Evolutionary conservation across 2,888 invertebrate genomes (phyloP), one percentile per base, ranked within the genome.

Genomic region (Sinhomidia bicolor): DNA sequence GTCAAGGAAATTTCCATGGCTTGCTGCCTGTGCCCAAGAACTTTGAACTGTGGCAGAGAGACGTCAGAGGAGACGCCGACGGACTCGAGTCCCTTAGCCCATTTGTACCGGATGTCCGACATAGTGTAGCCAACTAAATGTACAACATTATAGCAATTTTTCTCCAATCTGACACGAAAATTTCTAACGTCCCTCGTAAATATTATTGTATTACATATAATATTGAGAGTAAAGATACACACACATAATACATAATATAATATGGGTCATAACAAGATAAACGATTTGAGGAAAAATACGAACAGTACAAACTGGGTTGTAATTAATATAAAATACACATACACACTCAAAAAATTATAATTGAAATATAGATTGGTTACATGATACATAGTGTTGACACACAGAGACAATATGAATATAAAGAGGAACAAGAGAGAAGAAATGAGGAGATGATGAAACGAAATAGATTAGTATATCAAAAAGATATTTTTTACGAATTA

Each of bases 1-100:
- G 98, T 98, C 94, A 98, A 97, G 95, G 97, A 97, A 95, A 98
- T 98, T 95, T 98, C 98, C 97, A 97, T 97, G 94, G 97, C 97
- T 94, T 97, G 97, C 95, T 98, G 98, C 93, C 97, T 97, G 95
- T 98, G 98, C 94, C 98, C 98, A 95, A 98, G 96, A 94, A 98
- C 98, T 96, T 98, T 97, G 96, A 98, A 98, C 95, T 98, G 98
- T 94, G 98, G 98, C 94, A 98, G 96, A 94, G 98, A 97, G 95
- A 98, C 98, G 95, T 98, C 98, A 95, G 96, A 97, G 95, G 97
- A 97, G 94, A 98, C 97, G 94, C 97, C 98, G 94, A 98, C 98
- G 94, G 98, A 97, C 95, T 97, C 96, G 94, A 97, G 96, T 93
- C 97, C 97, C 95, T 98, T 97, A 95, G 97, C 97, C 98, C 98